A percentile compares a stretch with the other conserved stretches of the same genome.
Evolutionary conservation across 2,888 invertebrate genomes (phyloP).

Genomic region (Stenotaenia linearis): DNA sequence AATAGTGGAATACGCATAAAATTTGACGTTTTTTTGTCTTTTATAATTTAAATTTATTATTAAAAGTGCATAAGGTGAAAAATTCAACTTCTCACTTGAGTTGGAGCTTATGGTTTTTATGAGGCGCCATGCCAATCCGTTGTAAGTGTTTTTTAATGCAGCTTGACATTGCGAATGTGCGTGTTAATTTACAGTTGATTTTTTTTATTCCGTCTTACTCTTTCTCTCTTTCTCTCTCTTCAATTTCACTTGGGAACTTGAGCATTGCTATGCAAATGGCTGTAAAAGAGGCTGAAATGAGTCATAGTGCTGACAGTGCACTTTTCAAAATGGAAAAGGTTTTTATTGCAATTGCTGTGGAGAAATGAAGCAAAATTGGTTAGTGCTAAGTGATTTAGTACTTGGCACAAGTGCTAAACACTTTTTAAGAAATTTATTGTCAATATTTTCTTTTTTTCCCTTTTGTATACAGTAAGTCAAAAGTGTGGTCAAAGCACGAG

Average conservation of each 20-base stretch:
- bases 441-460: neutral
- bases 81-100: neutral
- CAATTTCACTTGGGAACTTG: constrained; percentile 16
- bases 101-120: neutral
- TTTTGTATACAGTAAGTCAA: neutral
- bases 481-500: too few relatives aligned
- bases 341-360: constrained; percentile 12
- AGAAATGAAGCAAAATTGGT: neutral
- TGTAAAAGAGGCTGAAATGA: constrained; percentile 26
- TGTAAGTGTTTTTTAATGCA: constrained; percentile 17
- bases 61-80: neutral
- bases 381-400: constrained; percentile 16
- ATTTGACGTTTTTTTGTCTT: neutral
- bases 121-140: constrained; percentile 16
- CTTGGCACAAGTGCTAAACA: constrained; percentile 17
- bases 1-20: neutral
- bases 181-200: constrained; percentile 20
- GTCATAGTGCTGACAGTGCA: constrained; percentile 26
- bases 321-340: constrained; percentile 26
- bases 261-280: constrained; percentile 17
- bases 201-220: neutral
- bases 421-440: neutral
- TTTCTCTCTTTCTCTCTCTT: neutral
- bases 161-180: constrained; percentile 18
- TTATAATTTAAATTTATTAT: neutral